Evolutionary conservation across 2,797 vertebrate genomes (phyloP).

Genomic region (Molossus molossus): DNA sequence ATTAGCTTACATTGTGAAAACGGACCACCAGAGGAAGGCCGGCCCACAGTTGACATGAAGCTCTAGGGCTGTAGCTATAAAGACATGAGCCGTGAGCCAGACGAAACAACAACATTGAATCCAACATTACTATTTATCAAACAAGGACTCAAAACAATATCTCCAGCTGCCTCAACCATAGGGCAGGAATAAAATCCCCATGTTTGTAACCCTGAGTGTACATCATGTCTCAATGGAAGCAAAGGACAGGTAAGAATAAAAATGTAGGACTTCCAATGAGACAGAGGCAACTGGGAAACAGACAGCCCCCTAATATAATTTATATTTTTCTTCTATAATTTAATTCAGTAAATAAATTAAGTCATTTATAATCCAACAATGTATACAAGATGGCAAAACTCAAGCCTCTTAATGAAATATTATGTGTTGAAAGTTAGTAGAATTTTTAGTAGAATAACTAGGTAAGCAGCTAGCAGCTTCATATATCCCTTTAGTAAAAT

Average conservation of each 20-base stretch:
- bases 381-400: background rate
- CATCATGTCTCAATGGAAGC: accelerated
- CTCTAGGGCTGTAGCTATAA: background rate
- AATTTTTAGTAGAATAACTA: background rate
- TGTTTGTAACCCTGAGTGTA: accelerated
- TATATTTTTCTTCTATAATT: background rate
- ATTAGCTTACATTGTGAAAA: background rate
- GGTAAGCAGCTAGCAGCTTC: background rate
- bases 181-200: background rate
- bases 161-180: background rate
- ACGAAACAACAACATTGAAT: accelerated
- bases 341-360: background rate
- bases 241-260: background rate
- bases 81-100: background rate
- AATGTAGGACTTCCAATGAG: background rate
- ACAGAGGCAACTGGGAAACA: background rate
- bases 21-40: background rate
- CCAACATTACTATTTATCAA: background rate
- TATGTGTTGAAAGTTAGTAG: background rate
- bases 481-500: conserved; percentile 68
- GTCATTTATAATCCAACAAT: background rate
- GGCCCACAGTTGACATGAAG: accelerated
- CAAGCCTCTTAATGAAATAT: background rate
- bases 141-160: background rate
- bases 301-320: background rate